Percentiles rank a stretch among this genome's conserved stretches.
phyloP scores from a whole-genome alignment of 2,797 vertebrate genomes.

The Lepus oiostolus region DNA sequence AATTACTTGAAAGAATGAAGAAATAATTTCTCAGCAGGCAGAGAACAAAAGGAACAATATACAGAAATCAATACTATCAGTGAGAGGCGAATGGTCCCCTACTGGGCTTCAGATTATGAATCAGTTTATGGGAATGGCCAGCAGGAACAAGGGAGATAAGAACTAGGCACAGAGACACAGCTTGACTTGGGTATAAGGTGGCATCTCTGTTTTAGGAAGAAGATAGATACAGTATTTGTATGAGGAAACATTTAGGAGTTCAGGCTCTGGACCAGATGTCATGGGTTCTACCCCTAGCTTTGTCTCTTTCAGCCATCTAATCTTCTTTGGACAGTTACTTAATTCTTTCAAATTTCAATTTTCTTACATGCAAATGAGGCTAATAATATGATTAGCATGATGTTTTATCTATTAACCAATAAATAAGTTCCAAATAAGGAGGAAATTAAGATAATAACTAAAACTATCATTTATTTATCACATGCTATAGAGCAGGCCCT shows the following conservation, averaged over 20 bases:
- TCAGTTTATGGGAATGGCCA: neutral
- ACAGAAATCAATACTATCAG: slow-evolving; percentile 50
- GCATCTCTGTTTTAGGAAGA: neutral
- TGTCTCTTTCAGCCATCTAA: neutral
- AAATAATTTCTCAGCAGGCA: slow-evolving; percentile 23
- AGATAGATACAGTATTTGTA: neutral
- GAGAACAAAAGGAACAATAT: slow-evolving; percentile 50
- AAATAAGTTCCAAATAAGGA: slow-evolving; percentile 29
- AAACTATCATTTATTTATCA: slow-evolving; percentile 30
- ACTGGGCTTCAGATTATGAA: slow-evolving; percentile 18
- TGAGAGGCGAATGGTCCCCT: neutral
- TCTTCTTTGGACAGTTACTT: neutral
- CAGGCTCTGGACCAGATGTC: neutral
- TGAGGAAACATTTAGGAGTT: neutral
- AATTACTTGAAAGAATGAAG: slow-evolving; percentile 42
- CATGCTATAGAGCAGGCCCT: neutral
- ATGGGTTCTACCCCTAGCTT: neutral
- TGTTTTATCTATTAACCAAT: neutral
- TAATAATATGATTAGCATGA: slow-evolving; percentile 9
- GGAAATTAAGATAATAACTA: slow-evolving; percentile 19
- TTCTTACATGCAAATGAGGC: neutral
- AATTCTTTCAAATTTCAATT: neutral
- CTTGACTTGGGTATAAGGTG: neutral
- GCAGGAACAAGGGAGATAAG: neutral
- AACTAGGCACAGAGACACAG: neutral